Evolutionary conservation across 1,140 invertebrate genomes (phyloP).

Genomic region (Physella acuta): DNA sequence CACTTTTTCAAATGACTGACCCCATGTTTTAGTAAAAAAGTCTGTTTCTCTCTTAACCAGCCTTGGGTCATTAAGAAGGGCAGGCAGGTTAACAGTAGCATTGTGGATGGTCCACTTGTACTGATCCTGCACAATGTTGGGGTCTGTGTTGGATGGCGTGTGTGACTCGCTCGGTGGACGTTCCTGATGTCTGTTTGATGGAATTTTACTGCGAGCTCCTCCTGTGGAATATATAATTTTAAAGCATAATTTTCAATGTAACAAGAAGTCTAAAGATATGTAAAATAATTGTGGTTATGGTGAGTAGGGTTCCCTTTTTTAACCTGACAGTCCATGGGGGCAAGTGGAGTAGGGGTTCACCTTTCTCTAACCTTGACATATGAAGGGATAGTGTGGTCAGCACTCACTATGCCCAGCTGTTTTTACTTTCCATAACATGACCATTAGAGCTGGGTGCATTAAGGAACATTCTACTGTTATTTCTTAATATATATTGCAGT

Average conservation of each 20-base stretch:
- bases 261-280: no score
- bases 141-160: conserved; percentile 28
- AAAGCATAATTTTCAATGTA: no score
- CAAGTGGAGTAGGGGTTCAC: no score
- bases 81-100: conserved; percentile 81
- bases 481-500: background rate
- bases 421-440: no score
- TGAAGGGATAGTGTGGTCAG: no score
- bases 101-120: conserved; percentile 64
- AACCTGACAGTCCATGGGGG: no score
- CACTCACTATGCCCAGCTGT: no score
- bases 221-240: no score
- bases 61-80: conserved; percentile 93
- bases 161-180: background rate
- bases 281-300: no score
- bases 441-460: background rate
- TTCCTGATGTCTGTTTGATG: conserved; percentile 8
- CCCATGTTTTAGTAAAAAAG: conserved; percentile 98
- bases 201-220: conserved; percentile 28
- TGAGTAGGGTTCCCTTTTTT: no score
- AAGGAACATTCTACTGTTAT: background rate
- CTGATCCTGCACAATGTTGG: conserved; percentile 59
- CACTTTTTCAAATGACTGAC: conserved; percentile 79
- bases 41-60: conserved; percentile 71
- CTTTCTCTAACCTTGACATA: no score